Evolutionary conservation across 2,888 invertebrate species (phyloP).

Genomic region (Lithophane semibrunnea): DNA sequence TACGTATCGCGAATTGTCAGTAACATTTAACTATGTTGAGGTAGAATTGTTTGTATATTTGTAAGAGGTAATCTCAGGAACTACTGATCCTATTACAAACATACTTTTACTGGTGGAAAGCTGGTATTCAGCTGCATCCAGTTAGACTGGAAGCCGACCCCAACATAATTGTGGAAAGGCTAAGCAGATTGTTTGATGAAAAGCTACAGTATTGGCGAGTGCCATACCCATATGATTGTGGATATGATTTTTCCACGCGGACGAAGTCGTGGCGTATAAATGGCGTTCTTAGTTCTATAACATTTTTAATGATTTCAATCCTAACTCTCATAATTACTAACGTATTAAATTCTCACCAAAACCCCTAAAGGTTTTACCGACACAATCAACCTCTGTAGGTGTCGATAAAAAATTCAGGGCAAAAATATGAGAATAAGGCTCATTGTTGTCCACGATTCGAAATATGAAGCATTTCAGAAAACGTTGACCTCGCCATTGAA

Average conservation of each 20-base stretch:
- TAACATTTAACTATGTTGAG: background rate
- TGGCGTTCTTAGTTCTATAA: background rate
- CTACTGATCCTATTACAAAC: background rate
- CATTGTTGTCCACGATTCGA: constrained; percentile 26
- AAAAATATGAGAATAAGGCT: constrained; percentile 38
- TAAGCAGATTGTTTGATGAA: background rate
- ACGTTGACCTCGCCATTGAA: constrained; percentile 54
- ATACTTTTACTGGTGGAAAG: background rate
- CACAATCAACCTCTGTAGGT: constrained; percentile 28
- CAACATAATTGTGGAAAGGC: no score
- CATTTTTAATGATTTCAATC: background rate
- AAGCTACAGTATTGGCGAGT: background rate
- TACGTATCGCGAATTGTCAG: background rate
- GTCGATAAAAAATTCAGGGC: constrained; percentile 25
- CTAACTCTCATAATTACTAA: background rate
- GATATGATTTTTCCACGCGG: background rate
- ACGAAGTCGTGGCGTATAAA: background rate
- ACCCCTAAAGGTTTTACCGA: constrained; percentile 15
- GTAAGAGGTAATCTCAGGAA: background rate
- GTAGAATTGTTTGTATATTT: background rate
- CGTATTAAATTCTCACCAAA: background rate
- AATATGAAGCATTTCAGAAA: constrained; percentile 46
- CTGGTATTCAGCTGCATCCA: no score
- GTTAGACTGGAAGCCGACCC: no score
- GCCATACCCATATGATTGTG: no score